These are phyloP conservation scores for Eupeodes latifasciatus DNA, from an alignment of 2,888 invertebrate genomes.

Conservation along the genomic window DNA sequence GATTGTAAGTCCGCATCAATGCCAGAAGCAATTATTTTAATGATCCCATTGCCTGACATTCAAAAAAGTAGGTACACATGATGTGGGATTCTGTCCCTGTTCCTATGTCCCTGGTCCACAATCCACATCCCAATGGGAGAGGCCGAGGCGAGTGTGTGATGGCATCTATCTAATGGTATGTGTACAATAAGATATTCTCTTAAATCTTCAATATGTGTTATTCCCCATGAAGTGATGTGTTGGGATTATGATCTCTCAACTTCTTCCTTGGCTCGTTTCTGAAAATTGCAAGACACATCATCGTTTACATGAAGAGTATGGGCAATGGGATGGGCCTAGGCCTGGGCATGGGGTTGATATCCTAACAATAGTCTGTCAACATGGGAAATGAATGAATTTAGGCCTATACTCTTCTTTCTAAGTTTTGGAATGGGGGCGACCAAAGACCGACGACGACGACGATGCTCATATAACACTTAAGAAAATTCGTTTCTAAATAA, in stretches of 20 bases:
- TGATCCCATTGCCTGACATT: constrained; percentile 70
- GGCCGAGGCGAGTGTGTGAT: neutral
- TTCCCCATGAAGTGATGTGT: constrained; percentile 53
- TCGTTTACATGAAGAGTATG: neutral
- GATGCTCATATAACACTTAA: constrained; percentile 54
- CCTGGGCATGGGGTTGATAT: neutral
- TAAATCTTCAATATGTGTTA: constrained; percentile 61
- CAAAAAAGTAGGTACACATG: constrained; percentile 33
- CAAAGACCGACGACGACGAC: neutral
- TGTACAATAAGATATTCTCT: neutral
- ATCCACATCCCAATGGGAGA: constrained; percentile 20
- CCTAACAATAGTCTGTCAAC: constrained; percentile 58
- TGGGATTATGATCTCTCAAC: constrained; percentile 62
- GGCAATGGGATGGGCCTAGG: neutral
- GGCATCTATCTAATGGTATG: neutral
- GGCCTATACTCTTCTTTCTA: neutral
- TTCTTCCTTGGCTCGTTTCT: constrained; percentile 15
- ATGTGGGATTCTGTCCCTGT: neutral
- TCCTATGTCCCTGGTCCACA: neutral
- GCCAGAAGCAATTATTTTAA: constrained; percentile 76
- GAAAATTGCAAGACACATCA: constrained; percentile 46
- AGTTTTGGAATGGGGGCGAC: too few species aligned
- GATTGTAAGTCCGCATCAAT: constrained; percentile 73
- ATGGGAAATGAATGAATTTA: constrained; percentile 56
- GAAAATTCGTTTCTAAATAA: constrained; percentile 69